Evolutionary conservation across 1,140 invertebrate species (phyloP), one percentile per base, ranked within the genome.

Genomic region (Adoxophyes honmai): DNA sequence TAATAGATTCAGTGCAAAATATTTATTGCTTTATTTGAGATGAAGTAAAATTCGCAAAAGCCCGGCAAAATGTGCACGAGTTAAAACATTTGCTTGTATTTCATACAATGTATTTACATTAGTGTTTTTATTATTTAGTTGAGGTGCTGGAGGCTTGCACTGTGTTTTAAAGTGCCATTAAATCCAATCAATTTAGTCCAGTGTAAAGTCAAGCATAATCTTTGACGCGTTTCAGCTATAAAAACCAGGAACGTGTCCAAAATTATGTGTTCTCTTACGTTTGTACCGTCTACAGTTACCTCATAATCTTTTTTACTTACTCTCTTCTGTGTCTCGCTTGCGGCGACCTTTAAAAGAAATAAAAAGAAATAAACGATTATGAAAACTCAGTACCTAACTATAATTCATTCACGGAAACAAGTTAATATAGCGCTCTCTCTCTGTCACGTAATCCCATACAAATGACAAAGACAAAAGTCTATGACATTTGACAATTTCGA

Each of bases 281-380:
- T 53, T 15, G 15, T 16, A 52, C 13, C 36, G 52, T 34, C 5
- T n/a, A 33, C 4, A 6, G 34, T n/a, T n/a, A n/a, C n/a, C 36
- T 34, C 36, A 9, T 35, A 34, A 34, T 13, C 18, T 53, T 13
- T 3, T 53, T 53, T 54, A 60, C 60, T 62, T 35, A 64, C 62
- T 56, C 21, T 59, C 64, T 14, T 60, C 48, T 2, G 69, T 67
- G 54, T 83, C 78, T 21, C 86, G 78, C 14, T 75, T 78, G 33
- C 67, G 72, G 14, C 86, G 73, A 55, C 81, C 81, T 18, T 68
- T 39, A 36, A 69, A 64, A 33, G 36, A 48, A 57, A n/a, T n/a
- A n/a, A n/a, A n/a, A n/a, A n/a, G n/a, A n/a, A n/a, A n/a, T n/a
- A n/a, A n/a, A n/a, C n/a, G n/a, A n/a, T n/a, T n/a, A n/a, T n/a